Conservation (phyloP, 1,140 invertebrate genomes). For the Zelostemma sp. region DNA sequence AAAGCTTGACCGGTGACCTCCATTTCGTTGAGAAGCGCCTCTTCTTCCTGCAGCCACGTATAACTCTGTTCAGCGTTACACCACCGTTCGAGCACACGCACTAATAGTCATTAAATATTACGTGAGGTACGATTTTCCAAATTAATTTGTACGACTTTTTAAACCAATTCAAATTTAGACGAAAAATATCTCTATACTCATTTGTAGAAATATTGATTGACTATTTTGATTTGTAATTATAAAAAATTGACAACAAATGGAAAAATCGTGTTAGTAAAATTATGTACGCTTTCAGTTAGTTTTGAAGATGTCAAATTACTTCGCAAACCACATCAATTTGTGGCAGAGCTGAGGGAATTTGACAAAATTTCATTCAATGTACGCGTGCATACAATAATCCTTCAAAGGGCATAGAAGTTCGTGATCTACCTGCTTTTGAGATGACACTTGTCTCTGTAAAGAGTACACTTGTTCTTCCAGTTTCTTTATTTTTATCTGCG, state of each 20-base stretch:
- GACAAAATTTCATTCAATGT: too few relatives aligned
- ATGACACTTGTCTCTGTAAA: conserved; percentile 84
- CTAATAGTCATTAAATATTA: conserved; percentile 26
- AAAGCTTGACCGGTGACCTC: conserved; percentile 99
- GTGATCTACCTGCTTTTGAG: conserved; percentile 84
- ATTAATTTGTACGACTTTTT: too few relatives aligned
- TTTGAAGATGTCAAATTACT: neutral
- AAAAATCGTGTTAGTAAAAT: conserved; percentile 3
- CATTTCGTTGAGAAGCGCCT: conserved; percentile 98
- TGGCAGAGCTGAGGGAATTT: too few relatives aligned
- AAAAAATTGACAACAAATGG: neutral
- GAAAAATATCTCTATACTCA: too few relatives aligned
- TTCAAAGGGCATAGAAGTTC: neutral
- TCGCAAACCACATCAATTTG: too few relatives aligned
- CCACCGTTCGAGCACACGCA: conserved; percentile 58
- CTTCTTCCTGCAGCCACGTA: conserved; percentile 85
- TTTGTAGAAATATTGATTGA: too few relatives aligned
- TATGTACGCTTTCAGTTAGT: neutral
- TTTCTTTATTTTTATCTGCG: conserved; percentile 93
- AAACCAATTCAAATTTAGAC: too few relatives aligned
- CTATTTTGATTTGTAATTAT: too few relatives aligned
- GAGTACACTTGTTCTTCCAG: conserved; percentile 92
- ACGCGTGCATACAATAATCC: neutral
- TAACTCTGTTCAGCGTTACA: conserved; percentile 68
- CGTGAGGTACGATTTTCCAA: conserved; percentile 8